These are phyloP conservation scores for Distichodus sexfasciatus DNA, from an alignment of 2,797 vertebrate species.

Conservation along the genomic window DNA sequence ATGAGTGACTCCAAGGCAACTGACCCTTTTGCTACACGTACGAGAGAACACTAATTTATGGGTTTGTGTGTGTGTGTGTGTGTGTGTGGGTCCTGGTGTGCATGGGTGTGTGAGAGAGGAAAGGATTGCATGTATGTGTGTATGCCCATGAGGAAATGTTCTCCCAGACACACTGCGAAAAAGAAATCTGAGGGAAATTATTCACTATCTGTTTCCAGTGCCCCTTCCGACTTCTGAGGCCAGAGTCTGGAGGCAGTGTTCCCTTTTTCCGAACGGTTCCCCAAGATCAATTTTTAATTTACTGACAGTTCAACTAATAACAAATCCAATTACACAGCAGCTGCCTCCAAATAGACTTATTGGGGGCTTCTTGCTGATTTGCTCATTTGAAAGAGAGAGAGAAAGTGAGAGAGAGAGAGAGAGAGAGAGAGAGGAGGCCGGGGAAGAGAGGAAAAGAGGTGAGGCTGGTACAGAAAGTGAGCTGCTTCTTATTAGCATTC, in stretches of 20 bases:
- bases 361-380: constrained; percentile 43
- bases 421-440: constrained; percentile 22
- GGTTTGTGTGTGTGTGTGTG: background rate
- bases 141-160: background rate
- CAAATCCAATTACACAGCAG: constrained; percentile 79
- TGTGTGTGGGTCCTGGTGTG: background rate
- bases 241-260: constrained; percentile 8
- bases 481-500: constrained; percentile 44
- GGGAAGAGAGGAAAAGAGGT: constrained; percentile 10
- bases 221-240: constrained; percentile 17
- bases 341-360: constrained; percentile 75
- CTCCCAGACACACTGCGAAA: background rate
- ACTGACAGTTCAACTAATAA: constrained; percentile 78
- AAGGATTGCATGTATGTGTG: background rate
- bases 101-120: background rate
- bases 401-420: background rate
- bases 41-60: constrained; percentile 3
- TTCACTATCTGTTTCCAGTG: constrained; percentile 29
- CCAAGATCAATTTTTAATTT: constrained; percentile 81
- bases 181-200: constrained; percentile 31
- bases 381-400: constrained; percentile 34
- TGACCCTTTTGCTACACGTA: constrained; percentile 15
- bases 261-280: constrained; percentile 59
- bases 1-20: too few species aligned
- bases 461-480: constrained; percentile 14